phyloP scores from a whole-genome alignment of 2,113 vertebrate species.

The Alouatta palliata region DNA sequence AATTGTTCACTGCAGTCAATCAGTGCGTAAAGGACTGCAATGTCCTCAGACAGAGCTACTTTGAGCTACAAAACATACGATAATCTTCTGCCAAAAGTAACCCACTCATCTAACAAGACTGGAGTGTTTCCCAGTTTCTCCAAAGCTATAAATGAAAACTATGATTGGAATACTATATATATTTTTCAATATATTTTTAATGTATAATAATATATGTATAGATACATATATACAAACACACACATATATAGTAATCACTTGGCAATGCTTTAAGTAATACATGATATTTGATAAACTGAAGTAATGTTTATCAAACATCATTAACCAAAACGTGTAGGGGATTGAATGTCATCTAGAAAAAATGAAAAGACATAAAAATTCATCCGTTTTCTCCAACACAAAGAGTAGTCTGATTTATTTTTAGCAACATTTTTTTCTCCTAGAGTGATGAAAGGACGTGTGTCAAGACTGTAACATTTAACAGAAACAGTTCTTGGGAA shows the following conservation, averaged over 20 bases:
- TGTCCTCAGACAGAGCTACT: background rate
- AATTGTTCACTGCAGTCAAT: background rate
- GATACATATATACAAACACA: background rate
- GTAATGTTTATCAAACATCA: background rate
- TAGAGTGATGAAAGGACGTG: background rate
- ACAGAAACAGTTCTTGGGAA: background rate
- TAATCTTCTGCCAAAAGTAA: background rate
- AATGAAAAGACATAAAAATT: background rate
- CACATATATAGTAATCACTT: background rate
- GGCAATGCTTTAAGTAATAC: background rate
- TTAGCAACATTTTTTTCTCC: background rate
- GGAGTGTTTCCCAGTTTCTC: background rate
- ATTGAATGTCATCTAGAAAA: background rate
- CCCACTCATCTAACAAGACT: background rate
- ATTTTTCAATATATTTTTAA: background rate
- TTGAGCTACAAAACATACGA: background rate
- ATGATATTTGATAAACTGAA: background rate
- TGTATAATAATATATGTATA: background rate
- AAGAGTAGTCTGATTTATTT: background rate
- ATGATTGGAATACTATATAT: background rate
- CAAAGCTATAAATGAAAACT: background rate
- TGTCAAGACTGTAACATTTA: background rate
- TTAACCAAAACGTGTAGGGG: background rate
- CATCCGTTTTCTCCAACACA: background rate
- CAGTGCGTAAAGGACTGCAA: background rate